Evolutionary conservation across 2,113 vertebrate genomes (phyloP).

Genomic region (Dromiciops gliroides): DNA sequence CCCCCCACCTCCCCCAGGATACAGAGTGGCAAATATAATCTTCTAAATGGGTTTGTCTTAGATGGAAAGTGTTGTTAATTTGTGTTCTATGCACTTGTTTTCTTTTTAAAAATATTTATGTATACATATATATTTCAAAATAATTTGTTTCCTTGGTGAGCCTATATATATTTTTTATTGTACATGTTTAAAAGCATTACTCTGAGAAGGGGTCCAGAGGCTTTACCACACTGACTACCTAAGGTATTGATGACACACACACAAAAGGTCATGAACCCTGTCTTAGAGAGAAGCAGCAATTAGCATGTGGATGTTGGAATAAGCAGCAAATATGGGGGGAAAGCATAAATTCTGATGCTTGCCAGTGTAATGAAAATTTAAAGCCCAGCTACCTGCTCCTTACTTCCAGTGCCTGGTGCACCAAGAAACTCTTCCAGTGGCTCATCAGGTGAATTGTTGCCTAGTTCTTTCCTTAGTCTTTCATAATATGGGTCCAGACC

Average conservation of each 20-base stretch:
- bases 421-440: fast-evolving
- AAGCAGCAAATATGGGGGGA: neutral
- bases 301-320: conserved; percentile 16
- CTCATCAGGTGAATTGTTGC: conserved; percentile 50
- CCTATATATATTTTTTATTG: neutral
- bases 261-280: neutral
- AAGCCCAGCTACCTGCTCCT: conserved; percentile 43
- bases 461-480: conserved; percentile 71
- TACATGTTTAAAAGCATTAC: neutral
- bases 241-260: neutral
- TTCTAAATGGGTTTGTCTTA: conserved; percentile 23
- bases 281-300: conserved; percentile 1
- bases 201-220: neutral
- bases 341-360: neutral
- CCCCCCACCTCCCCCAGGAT: neutral
- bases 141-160: neutral
- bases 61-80: neutral
- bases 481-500: conserved; percentile 43
- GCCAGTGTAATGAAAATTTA: fast-evolving
- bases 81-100: neutral
- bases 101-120: neutral
- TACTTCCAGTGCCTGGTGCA: conserved; percentile 53
- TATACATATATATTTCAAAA: neutral
- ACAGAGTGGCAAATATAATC: neutral
- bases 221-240: too few species aligned